Percentiles rank a stretch among this genome's conserved stretches.
Conservation (phyloP, 2,888 invertebrate species). For the Thera obeliscata region DNA sequence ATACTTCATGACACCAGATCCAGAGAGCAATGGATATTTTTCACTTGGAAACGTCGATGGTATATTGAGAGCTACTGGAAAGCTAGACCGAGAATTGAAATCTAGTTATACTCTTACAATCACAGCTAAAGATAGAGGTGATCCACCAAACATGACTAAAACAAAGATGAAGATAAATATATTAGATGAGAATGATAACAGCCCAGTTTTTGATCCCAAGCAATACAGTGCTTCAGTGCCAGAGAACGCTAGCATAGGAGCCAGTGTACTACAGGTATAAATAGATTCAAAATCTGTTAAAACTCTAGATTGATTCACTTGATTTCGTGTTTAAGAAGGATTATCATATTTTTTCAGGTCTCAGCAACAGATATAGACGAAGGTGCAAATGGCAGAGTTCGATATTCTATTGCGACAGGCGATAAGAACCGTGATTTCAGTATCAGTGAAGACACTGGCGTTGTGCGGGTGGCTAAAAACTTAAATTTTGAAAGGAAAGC, state of each 20-base stretch:
- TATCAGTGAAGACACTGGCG: constrained; percentile 95
- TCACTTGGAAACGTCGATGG: constrained; percentile 95
- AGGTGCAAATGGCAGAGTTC: constrained; percentile 94
- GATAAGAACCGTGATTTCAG: constrained; percentile 96
- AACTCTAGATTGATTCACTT: background rate
- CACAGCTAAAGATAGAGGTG: constrained; percentile 95
- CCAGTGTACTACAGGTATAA: constrained; percentile 92
- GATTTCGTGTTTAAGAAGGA: background rate
- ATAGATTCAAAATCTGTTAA: background rate
- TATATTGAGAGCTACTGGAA: constrained; percentile 92
- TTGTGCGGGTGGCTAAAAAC: constrained; percentile 95
- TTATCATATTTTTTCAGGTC: constrained; percentile 81
- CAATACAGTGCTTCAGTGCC: constrained; percentile 95
- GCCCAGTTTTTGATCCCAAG: constrained; percentile 94
- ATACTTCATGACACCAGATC: constrained; percentile 90
- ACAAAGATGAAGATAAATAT: constrained; percentile 89
- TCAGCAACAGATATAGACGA: constrained; percentile 95
- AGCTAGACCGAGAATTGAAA: constrained; percentile 92
- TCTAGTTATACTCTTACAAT: constrained; percentile 90
- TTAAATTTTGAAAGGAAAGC: constrained; percentile 96
- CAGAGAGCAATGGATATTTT: constrained; percentile 87
- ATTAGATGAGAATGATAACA: constrained; percentile 95
- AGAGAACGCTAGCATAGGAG: constrained; percentile 97
- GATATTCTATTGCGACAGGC: constrained; percentile 94
- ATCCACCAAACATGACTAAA: constrained; percentile 89